Conservation (phyloP, 2,797 vertebrate genomes). For the Coreius guichenoti region DNA sequence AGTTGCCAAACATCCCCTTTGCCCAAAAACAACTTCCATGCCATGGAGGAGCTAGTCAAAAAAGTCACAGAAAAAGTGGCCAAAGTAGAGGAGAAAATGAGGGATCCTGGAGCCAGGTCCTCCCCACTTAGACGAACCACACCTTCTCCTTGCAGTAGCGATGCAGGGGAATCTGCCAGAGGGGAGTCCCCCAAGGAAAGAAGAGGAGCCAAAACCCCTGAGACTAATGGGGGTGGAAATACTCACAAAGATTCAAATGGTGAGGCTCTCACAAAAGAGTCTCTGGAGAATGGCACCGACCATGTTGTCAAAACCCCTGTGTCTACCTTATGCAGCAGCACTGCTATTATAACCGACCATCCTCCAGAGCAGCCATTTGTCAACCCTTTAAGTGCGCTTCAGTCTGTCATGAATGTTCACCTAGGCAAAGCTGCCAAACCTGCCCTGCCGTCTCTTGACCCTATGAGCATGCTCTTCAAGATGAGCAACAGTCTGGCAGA, state of each 20-base stretch:
- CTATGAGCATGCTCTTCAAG: constrained; percentile 99
- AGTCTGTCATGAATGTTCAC: constrained; percentile 99
- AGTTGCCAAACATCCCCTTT: constrained; percentile 92
- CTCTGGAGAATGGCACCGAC: constrained; percentile 88
- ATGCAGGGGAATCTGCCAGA: constrained; percentile 84
- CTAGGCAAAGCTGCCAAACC: constrained; percentile 98
- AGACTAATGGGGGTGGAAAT: constrained; percentile 74
- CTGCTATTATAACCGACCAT: constrained; percentile 97
- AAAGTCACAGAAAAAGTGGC: constrained; percentile 97
- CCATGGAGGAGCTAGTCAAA: constrained; percentile 98
- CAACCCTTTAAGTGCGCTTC: constrained; percentile 95
- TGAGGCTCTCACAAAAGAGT: constrained; percentile 81
- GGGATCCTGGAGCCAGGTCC: constrained; percentile 85
- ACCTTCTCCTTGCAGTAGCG: constrained; percentile 91
- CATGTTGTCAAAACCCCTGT: constrained; percentile 77
- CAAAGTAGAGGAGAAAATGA: constrained; percentile 96
- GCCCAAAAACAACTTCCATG: constrained; percentile 96
- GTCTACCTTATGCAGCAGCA: constrained; percentile 87
- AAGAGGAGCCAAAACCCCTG: constrained; percentile 84
- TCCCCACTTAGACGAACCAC: constrained; percentile 88
- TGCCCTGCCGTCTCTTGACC: constrained; percentile 92
- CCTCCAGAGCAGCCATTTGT: constrained; percentile 97
- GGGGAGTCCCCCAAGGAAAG: constrained; percentile 84
- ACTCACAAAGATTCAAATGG: constrained; percentile 83
- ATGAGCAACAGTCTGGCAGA: constrained; percentile 99